Evolutionary conservation across 2,797 vertebrate species (phyloP).

Genomic region (Intellagama lesueurii): DNA sequence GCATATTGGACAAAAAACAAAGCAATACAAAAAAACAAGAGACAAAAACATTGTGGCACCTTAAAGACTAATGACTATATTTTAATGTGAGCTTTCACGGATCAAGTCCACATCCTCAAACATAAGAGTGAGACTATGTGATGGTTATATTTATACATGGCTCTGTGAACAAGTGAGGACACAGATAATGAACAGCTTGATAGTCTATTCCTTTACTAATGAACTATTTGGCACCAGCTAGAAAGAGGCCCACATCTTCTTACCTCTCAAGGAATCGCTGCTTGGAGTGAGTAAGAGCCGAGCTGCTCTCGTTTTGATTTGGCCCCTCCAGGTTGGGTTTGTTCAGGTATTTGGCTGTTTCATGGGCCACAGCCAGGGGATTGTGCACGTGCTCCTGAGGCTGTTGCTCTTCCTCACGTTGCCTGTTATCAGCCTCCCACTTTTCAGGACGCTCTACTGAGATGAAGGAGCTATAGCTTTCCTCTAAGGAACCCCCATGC

Average conservation of each 20-base stretch:
- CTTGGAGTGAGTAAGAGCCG: conserved; percentile 77
- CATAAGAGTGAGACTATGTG: too few species aligned
- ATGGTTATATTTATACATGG: too few species aligned
- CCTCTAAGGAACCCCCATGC: conserved; percentile 86
- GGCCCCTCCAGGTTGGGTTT: conserved; percentile 77
- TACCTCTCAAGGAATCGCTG: conserved; percentile 79
- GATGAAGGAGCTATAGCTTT: conserved; percentile 81
- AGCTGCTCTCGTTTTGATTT: conserved; percentile 76
- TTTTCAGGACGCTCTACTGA: conserved; percentile 83
- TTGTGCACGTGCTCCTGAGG: conserved; percentile 68
- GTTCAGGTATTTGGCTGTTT: conserved; percentile 86
- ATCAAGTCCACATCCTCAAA: too few species aligned
- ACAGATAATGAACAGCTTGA: too few species aligned
- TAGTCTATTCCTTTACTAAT: too few species aligned
- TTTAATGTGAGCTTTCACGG: too few species aligned
- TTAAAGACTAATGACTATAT: too few species aligned
- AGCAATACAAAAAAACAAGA: too few species aligned
- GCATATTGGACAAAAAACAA: too few species aligned
- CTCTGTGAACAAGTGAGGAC: too few species aligned
- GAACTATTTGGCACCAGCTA: too few species aligned
- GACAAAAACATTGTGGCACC: too few species aligned
- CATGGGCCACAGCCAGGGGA: conserved; percentile 78
- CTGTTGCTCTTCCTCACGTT: conserved; percentile 73
- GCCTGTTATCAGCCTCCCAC: conserved; percentile 80
- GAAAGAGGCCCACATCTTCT: conserved; percentile 25